phyloP scores from a whole-genome alignment of 1,140 invertebrate genomes.

The Danaus melanippus region DNA sequence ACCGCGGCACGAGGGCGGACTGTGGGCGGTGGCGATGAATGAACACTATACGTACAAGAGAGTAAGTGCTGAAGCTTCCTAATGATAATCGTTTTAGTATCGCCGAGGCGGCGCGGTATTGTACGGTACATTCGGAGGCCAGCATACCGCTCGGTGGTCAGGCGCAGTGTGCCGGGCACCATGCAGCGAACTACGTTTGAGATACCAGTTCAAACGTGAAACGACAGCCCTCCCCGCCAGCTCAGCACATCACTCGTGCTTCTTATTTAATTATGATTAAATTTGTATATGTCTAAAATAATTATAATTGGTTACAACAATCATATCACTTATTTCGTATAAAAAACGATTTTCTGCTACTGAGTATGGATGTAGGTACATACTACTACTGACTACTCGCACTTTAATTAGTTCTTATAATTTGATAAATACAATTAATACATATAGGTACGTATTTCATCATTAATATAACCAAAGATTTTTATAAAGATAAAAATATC shows the following conservation, averaged over 20 bases:
- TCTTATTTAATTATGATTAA: slow-evolving; percentile 19
- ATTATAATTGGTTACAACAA: too few species aligned
- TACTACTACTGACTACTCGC: too few species aligned
- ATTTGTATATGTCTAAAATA: background rate
- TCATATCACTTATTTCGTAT: too few species aligned
- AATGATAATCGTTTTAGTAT: slow-evolving; percentile 56
- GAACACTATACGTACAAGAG: slow-evolving; percentile 64
- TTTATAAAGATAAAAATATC: too few species aligned
- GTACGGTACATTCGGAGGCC: slow-evolving; percentile 39
- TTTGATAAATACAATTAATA: too few species aligned
- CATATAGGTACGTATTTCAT: too few species aligned
- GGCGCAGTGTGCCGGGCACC: slow-evolving; percentile 30
- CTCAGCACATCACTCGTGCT: slow-evolving; percentile 22
- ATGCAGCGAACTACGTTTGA: slow-evolving; percentile 8
- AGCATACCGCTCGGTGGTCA: slow-evolving; percentile 53
- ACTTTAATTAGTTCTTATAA: too few species aligned
- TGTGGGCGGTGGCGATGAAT: slow-evolving; percentile 53
- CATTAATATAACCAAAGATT: too few species aligned
- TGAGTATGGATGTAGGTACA: too few species aligned
- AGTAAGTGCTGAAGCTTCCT: slow-evolving; percentile 58
- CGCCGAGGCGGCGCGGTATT: slow-evolving; percentile 46
- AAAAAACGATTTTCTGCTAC: too few species aligned
- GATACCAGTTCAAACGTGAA: slow-evolving; percentile 14
- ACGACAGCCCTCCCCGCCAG: slow-evolving; percentile 40
- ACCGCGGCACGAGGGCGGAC: slow-evolving; percentile 43